phyloP scores from a whole-genome alignment of 2,888 invertebrate species.

The Trisateles emortualis region DNA sequence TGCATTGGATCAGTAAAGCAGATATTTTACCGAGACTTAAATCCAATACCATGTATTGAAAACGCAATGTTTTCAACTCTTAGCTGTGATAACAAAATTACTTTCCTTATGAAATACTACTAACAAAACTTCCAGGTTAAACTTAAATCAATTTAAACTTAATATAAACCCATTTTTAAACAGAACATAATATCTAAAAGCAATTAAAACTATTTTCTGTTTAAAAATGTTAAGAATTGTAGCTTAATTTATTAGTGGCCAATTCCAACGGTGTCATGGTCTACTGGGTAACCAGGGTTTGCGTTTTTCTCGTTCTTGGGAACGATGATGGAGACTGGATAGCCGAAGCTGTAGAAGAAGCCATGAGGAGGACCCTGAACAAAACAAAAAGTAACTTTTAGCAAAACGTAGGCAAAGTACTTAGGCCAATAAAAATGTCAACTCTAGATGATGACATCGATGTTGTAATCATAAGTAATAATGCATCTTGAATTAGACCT shows the following conservation, averaged over 20 bases:
- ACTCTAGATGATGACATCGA: too few relatives aligned
- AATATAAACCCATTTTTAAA: background rate
- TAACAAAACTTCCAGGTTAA: background rate
- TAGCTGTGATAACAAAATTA: too few relatives aligned
- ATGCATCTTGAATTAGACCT: too few relatives aligned
- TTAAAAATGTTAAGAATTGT: slow-evolving; percentile 21
- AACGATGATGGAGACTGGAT: slow-evolving; percentile 87
- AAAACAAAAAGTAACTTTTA: background rate
- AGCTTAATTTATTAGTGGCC: slow-evolving; percentile 16
- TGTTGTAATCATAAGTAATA: too few relatives aligned
- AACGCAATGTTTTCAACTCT: too few relatives aligned
- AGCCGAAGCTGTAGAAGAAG: slow-evolving; percentile 91
- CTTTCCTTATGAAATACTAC: background rate
- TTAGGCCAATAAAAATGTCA: too few relatives aligned
- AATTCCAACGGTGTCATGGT: slow-evolving; percentile 63
- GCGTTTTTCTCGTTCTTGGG: slow-evolving; percentile 63
- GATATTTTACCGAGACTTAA: background rate
- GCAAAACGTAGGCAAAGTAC: too few relatives aligned
- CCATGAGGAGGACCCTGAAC: slow-evolving; percentile 88
- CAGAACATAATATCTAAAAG: background rate
- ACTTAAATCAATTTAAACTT: slow-evolving; percentile 1
- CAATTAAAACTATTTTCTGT: slow-evolving; percentile 3
- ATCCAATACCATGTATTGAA: too few relatives aligned
- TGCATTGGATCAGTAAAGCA: too few relatives aligned
- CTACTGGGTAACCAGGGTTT: slow-evolving; percentile 60